These are phyloP conservation scores for Luperina nickerlii DNA, from an alignment of 2,888 invertebrate genomes.

Conservation along the genomic window DNA sequence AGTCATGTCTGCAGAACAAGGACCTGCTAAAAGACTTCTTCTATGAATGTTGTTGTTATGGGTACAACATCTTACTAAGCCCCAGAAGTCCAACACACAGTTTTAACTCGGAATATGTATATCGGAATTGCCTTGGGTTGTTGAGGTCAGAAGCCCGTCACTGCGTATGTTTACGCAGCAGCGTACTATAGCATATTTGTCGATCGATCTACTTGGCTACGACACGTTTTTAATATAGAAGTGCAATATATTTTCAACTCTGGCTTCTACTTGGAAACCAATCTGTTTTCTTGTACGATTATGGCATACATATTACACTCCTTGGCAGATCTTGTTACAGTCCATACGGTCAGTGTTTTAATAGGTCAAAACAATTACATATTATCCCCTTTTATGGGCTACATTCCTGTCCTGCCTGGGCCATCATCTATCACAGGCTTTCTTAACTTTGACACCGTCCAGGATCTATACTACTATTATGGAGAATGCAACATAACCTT, in stretches of 20 bases:
- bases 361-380: constrained; percentile 10
- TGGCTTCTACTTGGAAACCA: too few relatives aligned
- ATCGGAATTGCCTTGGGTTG: neutral
- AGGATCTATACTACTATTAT: neutral
- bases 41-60: neutral
- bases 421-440: neutral
- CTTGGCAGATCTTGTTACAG: neutral
- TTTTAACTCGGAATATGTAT: neutral
- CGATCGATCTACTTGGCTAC: neutral
- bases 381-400: neutral
- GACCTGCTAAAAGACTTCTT: neutral
- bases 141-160: neutral
- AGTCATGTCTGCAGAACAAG: neutral
- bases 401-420: neutral
- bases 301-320: neutral
- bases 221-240: neutral
- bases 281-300: neutral
- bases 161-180: neutral
- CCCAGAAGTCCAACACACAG: neutral
- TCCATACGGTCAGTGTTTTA: neutral
- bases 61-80: neutral
- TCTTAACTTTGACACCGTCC: neutral
- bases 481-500: constrained; percentile 17
- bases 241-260: neutral
- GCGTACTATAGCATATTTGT: neutral